A percentile compares a stretch with the other conserved stretches of the same genome.
Evolutionary conservation across 2,797 vertebrate species (phyloP).

Genomic region (Chelon labrosus): DNA sequence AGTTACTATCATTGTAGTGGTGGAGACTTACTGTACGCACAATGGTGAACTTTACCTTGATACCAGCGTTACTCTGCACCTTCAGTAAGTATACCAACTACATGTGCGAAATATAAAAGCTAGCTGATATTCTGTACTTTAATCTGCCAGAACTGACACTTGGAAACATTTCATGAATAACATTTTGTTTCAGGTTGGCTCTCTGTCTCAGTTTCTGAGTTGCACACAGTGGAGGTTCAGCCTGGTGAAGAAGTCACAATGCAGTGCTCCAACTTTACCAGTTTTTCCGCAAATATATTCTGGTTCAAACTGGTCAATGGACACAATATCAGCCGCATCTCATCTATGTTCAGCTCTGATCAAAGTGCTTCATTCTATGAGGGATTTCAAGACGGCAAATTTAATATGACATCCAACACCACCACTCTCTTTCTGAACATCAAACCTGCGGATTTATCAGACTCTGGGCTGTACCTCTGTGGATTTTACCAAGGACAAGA

Average conservation of each 20-base stretch:
- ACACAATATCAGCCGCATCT: constrained; percentile 22
- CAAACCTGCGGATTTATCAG: neutral
- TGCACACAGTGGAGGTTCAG: constrained; percentile 12
- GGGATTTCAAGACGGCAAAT: neutral
- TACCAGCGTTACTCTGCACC: no score
- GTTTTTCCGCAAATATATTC: neutral
- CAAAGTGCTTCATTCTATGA: accelerated
- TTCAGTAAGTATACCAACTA: no score
- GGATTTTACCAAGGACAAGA: neutral
- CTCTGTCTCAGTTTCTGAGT: constrained; percentile 8
- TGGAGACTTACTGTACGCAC: no score
- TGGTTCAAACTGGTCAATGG: constrained; percentile 48
- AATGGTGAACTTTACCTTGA: no score
- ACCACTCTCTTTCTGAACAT: constrained; percentile 21
- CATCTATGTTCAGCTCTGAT: neutral
- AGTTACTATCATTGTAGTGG: no score
- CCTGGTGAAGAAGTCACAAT: constrained; percentile 38
- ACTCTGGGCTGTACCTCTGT: constrained; percentile 23
- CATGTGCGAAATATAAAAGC: accelerated
- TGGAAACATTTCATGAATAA: no score
- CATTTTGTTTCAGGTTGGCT: constrained; percentile 22
- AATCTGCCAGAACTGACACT: neutral
- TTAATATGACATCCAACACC: constrained; percentile 15
- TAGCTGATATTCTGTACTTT: accelerated
- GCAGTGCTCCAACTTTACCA: constrained; percentile 28